A percentile compares a stretch with the other conserved stretches of the same genome.
Conservation (phyloP, 2,113 vertebrate species). For the Cheirogaleus medius region DNA sequence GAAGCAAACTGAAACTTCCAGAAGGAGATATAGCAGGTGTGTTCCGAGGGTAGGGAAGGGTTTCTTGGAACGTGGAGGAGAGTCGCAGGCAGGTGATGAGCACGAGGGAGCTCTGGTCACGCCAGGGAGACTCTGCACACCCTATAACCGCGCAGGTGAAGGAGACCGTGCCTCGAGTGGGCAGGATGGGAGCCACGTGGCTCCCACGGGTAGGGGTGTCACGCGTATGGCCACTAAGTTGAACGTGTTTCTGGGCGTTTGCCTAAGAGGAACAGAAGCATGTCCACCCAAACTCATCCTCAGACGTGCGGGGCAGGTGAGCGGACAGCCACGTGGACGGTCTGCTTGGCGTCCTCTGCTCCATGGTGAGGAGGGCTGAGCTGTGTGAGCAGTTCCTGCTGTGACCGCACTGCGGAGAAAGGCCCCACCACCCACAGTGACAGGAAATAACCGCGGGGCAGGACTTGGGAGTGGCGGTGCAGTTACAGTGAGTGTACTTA, state of each 20-base stretch:
- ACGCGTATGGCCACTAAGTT: fast-evolving
- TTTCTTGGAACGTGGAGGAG: not conserved
- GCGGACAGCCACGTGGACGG: not conserved
- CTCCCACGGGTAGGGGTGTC: no score
- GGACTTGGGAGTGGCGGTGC: no score
- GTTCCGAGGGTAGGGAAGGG: not conserved
- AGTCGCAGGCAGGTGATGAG: fast-evolving
- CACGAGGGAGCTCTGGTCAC: fast-evolving
- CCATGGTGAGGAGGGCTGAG: not conserved
- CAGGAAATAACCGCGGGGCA: fast-evolving
- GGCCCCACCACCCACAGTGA: no score
- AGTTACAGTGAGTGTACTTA: not conserved
- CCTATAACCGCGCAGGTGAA: not conserved
- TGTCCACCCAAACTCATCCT: not conserved
- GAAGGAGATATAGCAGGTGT: fast-evolving
- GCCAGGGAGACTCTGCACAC: not conserved
- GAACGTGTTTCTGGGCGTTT: not conserved
- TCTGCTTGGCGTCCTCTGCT: not conserved
- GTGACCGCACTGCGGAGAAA: not conserved
- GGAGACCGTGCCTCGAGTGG: not conserved
- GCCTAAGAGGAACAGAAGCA: not conserved
- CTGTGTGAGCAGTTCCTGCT: no score
- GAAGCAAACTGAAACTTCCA: not conserved
- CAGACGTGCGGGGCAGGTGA: fast-evolving
- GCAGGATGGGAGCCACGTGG: not conserved